Evolutionary conservation across 2,888 invertebrate species (phyloP).

Genomic region (Poecilobothrus nobilitatus): DNA sequence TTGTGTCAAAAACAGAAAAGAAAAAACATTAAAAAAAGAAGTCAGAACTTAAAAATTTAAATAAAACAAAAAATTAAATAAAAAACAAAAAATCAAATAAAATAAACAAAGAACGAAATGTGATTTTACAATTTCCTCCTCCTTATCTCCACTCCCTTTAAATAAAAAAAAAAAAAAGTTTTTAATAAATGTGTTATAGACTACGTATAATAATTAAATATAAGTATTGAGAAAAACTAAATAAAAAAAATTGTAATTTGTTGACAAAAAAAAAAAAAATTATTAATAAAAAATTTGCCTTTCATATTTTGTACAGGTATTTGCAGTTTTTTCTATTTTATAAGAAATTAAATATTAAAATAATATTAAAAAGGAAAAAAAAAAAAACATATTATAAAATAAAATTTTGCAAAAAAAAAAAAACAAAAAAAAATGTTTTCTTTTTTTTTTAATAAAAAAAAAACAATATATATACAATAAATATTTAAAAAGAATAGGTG

Average conservation of each 20-base stretch:
- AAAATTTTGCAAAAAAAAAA: background rate
- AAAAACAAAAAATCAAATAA: no score
- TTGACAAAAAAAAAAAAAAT: background rate
- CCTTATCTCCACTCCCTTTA: background rate
- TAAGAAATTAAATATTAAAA: background rate
- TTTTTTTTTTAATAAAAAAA: no score
- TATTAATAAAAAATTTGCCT: background rate
- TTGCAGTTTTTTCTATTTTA: slow-evolving; percentile 6
- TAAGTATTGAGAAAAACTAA: background rate
- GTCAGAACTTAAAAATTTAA: no score
- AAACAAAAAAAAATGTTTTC: background rate
- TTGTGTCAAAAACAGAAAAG: background rate
- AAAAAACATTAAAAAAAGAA: no score
- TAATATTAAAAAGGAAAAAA: background rate
- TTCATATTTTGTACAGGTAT: slow-evolving; percentile 2
- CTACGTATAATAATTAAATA: background rate
- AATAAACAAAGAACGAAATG: background rate
- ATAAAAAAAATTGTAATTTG: background rate
- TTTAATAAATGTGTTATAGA: background rate
- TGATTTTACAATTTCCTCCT: slow-evolving; percentile 3
- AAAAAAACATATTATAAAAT: background rate
- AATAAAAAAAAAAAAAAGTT: background rate
- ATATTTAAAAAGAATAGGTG: no score
- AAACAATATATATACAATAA: no score
- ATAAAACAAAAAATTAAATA: no score